phyloP scores from a whole-genome alignment of 2,797 vertebrate genomes.

The Melanotaenia pygmaea region DNA sequence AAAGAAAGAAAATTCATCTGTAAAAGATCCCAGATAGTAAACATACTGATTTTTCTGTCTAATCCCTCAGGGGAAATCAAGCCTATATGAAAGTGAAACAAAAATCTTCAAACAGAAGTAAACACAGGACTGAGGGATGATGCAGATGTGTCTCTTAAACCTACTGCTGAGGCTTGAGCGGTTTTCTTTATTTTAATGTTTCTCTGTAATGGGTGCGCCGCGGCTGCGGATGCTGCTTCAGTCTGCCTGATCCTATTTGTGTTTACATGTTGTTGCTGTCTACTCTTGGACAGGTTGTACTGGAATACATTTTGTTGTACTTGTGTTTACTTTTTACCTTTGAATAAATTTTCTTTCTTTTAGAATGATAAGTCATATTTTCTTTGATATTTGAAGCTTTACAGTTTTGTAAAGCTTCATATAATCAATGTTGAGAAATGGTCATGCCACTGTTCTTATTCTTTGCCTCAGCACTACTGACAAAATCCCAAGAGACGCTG shows the following conservation, averaged over 20 bases:
- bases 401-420: neutral
- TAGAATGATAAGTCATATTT: neutral
- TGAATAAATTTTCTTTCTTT: neutral
- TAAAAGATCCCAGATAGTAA: conserved; percentile 10
- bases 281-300: too few species aligned
- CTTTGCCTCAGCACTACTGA: neutral
- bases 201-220: neutral
- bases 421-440: neutral
- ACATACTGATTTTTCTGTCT: neutral
- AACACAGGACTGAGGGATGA: neutral
- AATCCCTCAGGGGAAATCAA: neutral
- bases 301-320: too few species aligned
- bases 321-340: neutral
- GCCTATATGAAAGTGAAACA: conserved; percentile 1
- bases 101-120: conserved; percentile 4
- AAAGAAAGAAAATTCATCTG: conserved; percentile 4
- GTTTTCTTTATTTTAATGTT: conserved; percentile 1
- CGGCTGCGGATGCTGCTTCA: too few species aligned
- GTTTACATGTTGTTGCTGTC: too few species aligned
- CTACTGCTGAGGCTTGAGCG: neutral
- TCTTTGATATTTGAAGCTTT: neutral
- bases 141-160: conserved; percentile 1
- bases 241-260: too few species aligned
- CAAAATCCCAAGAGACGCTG: conserved; percentile 9
- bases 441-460: neutral